Evolutionary conservation across 2,888 invertebrate genomes (phyloP), one percentile per base, ranked within the genome.

Genomic region (Isoperla grammatica): DNA sequence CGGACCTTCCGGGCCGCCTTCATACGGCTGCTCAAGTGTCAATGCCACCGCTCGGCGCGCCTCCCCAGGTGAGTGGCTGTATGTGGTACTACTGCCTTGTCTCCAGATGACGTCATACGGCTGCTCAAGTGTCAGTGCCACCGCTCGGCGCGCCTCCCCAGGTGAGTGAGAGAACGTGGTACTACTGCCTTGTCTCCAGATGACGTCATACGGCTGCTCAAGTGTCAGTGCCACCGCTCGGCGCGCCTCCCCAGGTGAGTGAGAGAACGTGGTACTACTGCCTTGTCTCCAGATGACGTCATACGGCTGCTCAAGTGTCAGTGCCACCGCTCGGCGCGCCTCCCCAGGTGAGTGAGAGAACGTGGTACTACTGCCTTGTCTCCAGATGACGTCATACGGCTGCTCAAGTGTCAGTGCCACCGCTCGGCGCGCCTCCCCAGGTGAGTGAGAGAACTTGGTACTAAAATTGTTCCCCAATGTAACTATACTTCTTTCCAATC

Each of bases 1-100:
- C 82, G 86, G 66, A 90, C 90, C 12, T 95, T 95, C 76, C 80
- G 94, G 53, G 87, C 89, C 12, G 90, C 92, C 1, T 93, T 93
- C 72, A 82, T 89, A 62, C 81, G 89, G 62, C 75, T 90, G 53
- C 76, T 90, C 17, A 79, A 83, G 63, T 90, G 90, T 74, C 84
- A 84, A 69, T 90, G 90, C 72, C 83, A 84, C 68, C 84, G 87
- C 35, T 63, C 67, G 48, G 65, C 67, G 13, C 63, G 69, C 35
- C 69, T 69, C 2, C 66, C 67, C 12, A 64, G 71, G 57, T 71
- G 15, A 19, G 19, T 29, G 29, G n/a, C 29, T 29, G 29, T 29
- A 29, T 8, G 29, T 29, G n/a, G n/a, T n/a, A n/a, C n/a, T n/a
- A n/a, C n/a, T n/a, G n/a, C n/a, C n/a, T n/a, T n/a, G n/a, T n/a